phyloP scores from a whole-genome alignment of 2,797 vertebrate genomes.

The Pogonophryne albipinna region DNA sequence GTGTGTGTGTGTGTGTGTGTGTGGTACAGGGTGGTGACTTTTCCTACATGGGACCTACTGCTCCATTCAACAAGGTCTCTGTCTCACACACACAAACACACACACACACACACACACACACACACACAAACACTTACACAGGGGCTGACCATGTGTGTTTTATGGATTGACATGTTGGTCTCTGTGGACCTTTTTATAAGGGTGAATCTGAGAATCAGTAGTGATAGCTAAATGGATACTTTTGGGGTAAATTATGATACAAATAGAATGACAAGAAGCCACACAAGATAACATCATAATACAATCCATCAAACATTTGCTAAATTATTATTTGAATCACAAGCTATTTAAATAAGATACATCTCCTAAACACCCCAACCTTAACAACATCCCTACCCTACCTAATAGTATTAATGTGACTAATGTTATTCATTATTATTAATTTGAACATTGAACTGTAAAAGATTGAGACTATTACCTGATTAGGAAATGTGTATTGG shows the following conservation, averaged over 20 bases:
- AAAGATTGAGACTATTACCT: too few species aligned
- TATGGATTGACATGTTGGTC: neutral
- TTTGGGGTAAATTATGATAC: too few species aligned
- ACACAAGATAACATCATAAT: neutral
- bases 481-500: too few species aligned
- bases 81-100: neutral
- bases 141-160: neutral
- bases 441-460: too few species aligned
- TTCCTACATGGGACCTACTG: constrained; percentile 57
- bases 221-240: neutral
- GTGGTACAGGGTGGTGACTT: constrained; percentile 50
- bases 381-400: too few species aligned
- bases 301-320: neutral
- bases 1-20: too few species aligned
- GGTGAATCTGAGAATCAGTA: neutral
- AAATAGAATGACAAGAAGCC: neutral
- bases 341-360: neutral
- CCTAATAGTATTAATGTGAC: too few species aligned
- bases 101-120: constrained; percentile 8
- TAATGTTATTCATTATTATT: too few species aligned
- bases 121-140: neutral
- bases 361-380: too few species aligned
- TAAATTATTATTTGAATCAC: neutral
- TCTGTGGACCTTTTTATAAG: neutral
- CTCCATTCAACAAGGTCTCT: constrained; percentile 42